Evolutionary conservation across 2,797 vertebrate genomes (phyloP), one percentile per base, ranked within the genome.

Genomic region (Poeciliopsis presidionis): DNA sequence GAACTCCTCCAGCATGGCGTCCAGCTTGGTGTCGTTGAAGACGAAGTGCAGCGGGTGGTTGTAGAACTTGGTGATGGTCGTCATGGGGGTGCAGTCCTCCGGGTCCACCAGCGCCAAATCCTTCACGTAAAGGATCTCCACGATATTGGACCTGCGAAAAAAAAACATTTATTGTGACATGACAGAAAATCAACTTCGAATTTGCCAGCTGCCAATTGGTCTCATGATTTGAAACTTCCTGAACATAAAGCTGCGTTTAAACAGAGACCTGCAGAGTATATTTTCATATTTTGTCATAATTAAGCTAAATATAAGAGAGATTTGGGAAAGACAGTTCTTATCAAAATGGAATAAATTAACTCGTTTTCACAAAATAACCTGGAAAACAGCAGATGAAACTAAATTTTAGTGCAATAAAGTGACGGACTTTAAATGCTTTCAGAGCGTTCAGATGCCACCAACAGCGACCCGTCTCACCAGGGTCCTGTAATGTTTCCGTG

Each of bases 51-150:
- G 95, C 0, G 97, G 97, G 82, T 97, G 97, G 55, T 97, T 97
- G 95, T 98, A 98, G 93, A 98, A 98, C 83, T 97, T 97, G 57
- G 97, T 97, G 92, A 98, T 98, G 86, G 97, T 97, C 46, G 96
- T 97, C 93, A 98, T 96, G 0, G 97, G 97, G 1, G 97, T 98
- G 89, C 95, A 94, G 94, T 98, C 97, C 0, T 97, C 97, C 0
- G 97, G 97, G 73, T 98, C 97, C 72, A 97, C 97, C 88, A 97
- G 90, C 12, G 97, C 96, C 94, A 98, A 78, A 88, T 98, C 97
- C 63, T 97, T 97, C 76, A 97, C 95, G 0, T 97, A 98, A 0
- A 98, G 94, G 88, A 98, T 97, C 74, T 98, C 97, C 77, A 98
- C 96, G 1, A 98, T 97, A 93, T 98, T 98, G 84, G 97, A 97